phyloP scores from a whole-genome alignment of 2,797 vertebrate species.

The Cynopterus sphinx region DNA sequence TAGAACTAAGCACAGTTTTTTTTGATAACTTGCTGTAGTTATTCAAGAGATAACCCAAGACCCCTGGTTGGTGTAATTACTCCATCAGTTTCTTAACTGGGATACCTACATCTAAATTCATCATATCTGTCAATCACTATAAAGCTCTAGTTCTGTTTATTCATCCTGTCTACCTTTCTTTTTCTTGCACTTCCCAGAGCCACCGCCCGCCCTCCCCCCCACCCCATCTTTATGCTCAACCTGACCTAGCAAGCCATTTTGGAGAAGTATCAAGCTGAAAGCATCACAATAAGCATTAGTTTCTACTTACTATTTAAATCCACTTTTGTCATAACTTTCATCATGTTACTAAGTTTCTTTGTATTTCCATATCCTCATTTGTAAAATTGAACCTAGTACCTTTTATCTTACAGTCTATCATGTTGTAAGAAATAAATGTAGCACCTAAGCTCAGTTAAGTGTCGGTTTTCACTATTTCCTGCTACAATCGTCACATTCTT shows the following conservation, averaged over 20 bases:
- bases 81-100: background rate
- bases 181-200: background rate
- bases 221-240: background rate
- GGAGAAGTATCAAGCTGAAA: background rate
- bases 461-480: background rate
- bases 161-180: background rate
- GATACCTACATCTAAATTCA: background rate
- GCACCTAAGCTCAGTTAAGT: background rate
- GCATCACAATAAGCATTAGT: background rate
- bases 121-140: background rate
- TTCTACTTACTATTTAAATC: background rate
- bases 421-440: constrained; percentile 10
- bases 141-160: background rate
- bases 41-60: background rate
- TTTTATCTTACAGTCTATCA: background rate
- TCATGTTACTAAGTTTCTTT: background rate
- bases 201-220: accelerated
- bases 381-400: background rate
- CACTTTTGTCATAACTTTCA: background rate
- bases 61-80: background rate
- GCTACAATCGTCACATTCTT: background rate
- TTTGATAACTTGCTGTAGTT: background rate
- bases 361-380: background rate
- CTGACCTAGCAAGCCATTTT: background rate
- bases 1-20: constrained; percentile 7